Percentiles rank a stretch among this genome's conserved stretches.
phyloP scores from a whole-genome alignment of 1,140 invertebrate genomes.

The Brachionus asplanchnoidis region DNA sequence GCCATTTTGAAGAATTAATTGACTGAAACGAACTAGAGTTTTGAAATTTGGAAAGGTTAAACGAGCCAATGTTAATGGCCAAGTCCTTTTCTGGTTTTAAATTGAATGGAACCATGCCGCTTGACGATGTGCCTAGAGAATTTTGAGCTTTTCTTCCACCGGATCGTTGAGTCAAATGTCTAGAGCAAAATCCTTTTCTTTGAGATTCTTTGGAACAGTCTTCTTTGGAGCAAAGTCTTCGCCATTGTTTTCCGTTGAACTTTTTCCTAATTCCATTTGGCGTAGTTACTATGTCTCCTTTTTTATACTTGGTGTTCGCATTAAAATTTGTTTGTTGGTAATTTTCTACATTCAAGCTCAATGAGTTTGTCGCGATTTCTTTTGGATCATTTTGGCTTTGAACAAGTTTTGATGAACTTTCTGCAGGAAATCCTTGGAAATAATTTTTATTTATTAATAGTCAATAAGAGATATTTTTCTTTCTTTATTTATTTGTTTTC shows the following conservation, averaged over 20 bases:
- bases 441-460: no score
- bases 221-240: slow-evolving; percentile 85
- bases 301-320: slow-evolving; percentile 40
- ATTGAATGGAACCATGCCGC: background rate
- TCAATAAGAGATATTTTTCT: no score
- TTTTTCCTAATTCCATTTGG: slow-evolving; percentile 94
- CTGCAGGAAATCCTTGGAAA: background rate
- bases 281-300: slow-evolving; percentile 92
- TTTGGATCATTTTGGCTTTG: background rate
- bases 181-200: slow-evolving; percentile 85
- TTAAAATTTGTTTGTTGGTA: slow-evolving; percentile 52
- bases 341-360: background rate
- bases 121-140: background rate
- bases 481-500: no score
- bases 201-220: slow-evolving; percentile 97
- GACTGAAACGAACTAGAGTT: background rate
- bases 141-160: slow-evolving; percentile 52
- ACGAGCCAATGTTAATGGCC: background rate
- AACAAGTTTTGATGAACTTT: background rate
- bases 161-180: slow-evolving; percentile 83
- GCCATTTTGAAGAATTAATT: background rate
- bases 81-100: background rate
- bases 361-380: background rate
- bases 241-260: slow-evolving; percentile 99
- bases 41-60: background rate